Base-by-base conservation (phyloP, 1,140 invertebrate species). In the Glossosoma conforme region DNA sequence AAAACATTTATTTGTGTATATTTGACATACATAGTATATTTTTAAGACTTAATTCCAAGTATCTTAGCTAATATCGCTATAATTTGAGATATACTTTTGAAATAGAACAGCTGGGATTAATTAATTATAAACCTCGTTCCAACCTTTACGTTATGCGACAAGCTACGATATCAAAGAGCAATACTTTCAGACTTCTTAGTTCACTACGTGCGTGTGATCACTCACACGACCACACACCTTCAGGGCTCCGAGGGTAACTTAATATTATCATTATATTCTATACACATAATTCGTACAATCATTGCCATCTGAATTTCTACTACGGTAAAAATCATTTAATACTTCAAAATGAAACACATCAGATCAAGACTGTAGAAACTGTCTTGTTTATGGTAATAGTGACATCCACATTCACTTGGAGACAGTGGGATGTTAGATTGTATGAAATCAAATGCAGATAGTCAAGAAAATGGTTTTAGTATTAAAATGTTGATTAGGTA, bases 1-100 rank as follows among this genome's bases (percentile, higher is more conserved):
- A n/a, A 58, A 54, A 50, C 51, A 54, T 58, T 58, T 51, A 58
- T 51, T 53, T 50, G 53, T 55, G 47, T 58, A 51, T 50, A 51
- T 58, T 54, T 58, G 46, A 58, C 56, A 58, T 49, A 54, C 30
- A 53, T 50, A 47, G 8, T 51, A 54, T 52, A 52, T 6, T 44
- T 44, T 43, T 51, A 52, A 44, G 56, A 54, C 45, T 46, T 58
- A 56, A 33, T 25, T 30, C 30, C 54, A 46, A 48, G 45, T 52
- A 57, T 50, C 49, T 57, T 57, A 57, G 45, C 44, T 52, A 57
- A 45, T 52, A 36, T 50, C 38, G 25, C 54, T 56, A 52, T 43
- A n/a, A 46, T 54, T 52, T 33, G 44, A 47, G 44, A 49, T 57
- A 52, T 52, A 49, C 4, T 52, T 57, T 48, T 41, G 41, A n/a